phyloP scores from a whole-genome alignment of 2,888 invertebrate species.

The Drosophila gaucha region DNA sequence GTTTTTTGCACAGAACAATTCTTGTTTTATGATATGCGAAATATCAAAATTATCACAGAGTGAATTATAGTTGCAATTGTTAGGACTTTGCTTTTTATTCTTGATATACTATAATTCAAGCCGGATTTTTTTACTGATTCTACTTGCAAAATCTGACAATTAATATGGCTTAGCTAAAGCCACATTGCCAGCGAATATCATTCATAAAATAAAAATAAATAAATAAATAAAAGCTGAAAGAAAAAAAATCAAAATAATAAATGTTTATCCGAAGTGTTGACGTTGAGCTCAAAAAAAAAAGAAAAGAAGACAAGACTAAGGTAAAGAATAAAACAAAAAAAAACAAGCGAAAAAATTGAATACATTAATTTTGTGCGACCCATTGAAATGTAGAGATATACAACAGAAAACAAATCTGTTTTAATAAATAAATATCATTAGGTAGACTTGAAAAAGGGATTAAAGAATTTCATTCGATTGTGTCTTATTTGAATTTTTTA shows the following conservation, averaged over 20 bases:
- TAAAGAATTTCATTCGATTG: background rate
- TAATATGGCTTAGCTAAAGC: conserved; percentile 32
- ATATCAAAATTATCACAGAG: background rate
- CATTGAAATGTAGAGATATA: background rate
- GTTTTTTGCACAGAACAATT: background rate
- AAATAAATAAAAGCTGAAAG: conserved; percentile 4
- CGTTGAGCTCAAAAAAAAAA: conserved; percentile 12
- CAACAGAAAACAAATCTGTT: background rate
- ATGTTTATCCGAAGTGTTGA: conserved; percentile 47
- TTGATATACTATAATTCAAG: background rate
- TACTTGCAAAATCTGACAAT: background rate
- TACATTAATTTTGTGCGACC: conserved; percentile 11
- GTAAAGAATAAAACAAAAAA: conserved; percentile 9
- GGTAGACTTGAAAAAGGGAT: background rate
- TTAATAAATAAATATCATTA: conserved; percentile 3
- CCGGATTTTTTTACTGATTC: background rate
- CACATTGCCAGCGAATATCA: background rate
- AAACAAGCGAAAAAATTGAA: conserved; percentile 1
- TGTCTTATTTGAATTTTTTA: no score
- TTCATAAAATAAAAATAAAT: background rate
- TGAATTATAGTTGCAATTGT: background rate
- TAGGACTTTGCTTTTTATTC: background rate
- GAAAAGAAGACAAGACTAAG: background rate
- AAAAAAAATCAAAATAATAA: conserved; percentile 20
- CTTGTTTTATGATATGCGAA: background rate